Percentiles rank a stretch among this genome's conserved stretches.
These are phyloP conservation scores for Pomacea maculata DNA, from an alignment of 1,140 invertebrate genomes.

Conservation along the genomic window DNA sequence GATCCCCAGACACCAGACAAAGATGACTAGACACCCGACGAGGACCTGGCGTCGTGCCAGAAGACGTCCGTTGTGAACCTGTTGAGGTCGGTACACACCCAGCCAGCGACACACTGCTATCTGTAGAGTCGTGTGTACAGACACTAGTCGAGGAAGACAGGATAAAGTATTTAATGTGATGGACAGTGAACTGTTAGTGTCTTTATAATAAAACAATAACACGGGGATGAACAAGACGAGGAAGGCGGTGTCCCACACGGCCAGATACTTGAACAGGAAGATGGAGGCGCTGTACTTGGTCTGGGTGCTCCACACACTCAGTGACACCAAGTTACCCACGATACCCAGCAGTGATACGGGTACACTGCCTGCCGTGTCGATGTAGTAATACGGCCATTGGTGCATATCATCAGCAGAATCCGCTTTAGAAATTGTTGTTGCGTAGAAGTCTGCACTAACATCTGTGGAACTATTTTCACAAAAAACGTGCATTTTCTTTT, in stretches of 20 bases:
- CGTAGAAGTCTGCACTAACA: no score
- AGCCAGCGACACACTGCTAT: background rate
- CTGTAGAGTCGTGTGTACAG: no score
- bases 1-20: background rate
- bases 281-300: background rate
- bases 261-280: constrained; percentile 1
- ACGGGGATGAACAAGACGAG: background rate
- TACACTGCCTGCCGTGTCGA: background rate
- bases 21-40: constrained; percentile 1
- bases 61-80: background rate
- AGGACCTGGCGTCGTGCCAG: background rate
- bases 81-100: background rate
- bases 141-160: no score
- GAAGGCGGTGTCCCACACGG: background rate
- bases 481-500: no score
- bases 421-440: no score
- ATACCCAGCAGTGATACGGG: background rate
- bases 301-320: background rate
- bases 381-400: no score
- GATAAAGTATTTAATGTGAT: no score
- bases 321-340: background rate
- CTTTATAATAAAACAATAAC: no score
- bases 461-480: no score
- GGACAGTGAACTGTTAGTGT: no score
- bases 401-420: no score